Base-by-base conservation (phyloP, 1,140 invertebrate genomes). In the Ceratosolen fusciceps region DNA sequence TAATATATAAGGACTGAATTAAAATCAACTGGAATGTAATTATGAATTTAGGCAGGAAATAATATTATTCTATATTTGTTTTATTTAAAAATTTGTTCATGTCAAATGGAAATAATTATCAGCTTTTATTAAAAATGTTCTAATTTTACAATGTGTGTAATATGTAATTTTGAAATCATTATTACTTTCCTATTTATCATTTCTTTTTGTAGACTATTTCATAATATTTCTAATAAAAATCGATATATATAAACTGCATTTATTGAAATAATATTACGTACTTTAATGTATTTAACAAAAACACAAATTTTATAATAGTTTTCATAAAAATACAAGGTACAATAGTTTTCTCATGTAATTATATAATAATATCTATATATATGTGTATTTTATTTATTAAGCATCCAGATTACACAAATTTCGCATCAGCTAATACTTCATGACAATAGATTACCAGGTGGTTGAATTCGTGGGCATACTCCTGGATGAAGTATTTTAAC, bases 381-480 rank as follows among this genome's bases (percentile, higher is more conserved):
- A 37, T 37, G 14, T 37, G 31, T 26, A 65, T 37, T 19, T 37
- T 65, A 65, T 65, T 37, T 65, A 65, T 65, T 37, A 21, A 65
- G 19, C 37, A 31, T 65, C 31, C 19, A 65, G 19, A 34, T 34
- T 65, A 65, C 31, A 65, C 4, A 65, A 19, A 65, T 37, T 21
- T 65, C 14, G 37, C 26, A 37, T 65, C 19, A 37, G 60, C n/a
- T 65, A 65, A 65, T 65, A 14, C 12, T 1, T 60, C 60, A 65
- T 24, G 60, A 24, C 7, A 65, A 65, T 19, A 65, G 21, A 65
- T 65, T 65, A 19, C 60, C 60, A n/a, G 60, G 60, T 65, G 60
- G 60, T 37, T 65, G 60, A 65, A 65, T 65, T 65, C 60, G 29
- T 65, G 60, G 60, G 34, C 60, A 65, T 37, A 65, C 60, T 37